These are phyloP conservation scores for Camponotus vicinus DNA, from an alignment of 1,140 invertebrate genomes.

Conservation along the genomic window DNA sequence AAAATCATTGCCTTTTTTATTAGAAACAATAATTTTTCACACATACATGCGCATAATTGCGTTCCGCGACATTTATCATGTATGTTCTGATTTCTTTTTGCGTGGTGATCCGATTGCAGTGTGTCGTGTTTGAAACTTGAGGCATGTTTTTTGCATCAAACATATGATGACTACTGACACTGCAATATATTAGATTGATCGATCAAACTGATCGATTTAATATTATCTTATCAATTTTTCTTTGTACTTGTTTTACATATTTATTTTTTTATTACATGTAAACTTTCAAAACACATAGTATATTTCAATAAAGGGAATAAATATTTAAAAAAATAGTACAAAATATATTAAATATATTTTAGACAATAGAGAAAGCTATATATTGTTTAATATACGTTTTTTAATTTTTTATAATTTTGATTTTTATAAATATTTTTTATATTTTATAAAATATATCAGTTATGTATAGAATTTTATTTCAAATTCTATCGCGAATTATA, in stretches of 20 bases:
- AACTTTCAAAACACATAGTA: constrained; percentile 13
- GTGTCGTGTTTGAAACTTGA: constrained; percentile 27
- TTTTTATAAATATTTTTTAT: not conserved
- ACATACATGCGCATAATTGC: not conserved
- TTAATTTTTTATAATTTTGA: not conserved
- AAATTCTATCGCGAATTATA: constrained; percentile 1
- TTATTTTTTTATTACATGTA: not conserved
- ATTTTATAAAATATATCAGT: not conserved
- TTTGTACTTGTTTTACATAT: not conserved
- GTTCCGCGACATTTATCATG: constrained; percentile 18
- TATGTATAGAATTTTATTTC: not conserved
- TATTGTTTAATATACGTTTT: not conserved
- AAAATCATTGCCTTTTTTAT: not conserved
- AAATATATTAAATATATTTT: not conserved
- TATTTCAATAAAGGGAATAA: not conserved
- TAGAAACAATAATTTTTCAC: constrained; percentile 9
- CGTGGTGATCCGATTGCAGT: not conserved
- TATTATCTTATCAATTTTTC: not conserved
- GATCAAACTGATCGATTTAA: not conserved
- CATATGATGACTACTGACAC: not conserved
- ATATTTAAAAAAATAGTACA: not conserved
- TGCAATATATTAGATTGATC: not conserved
- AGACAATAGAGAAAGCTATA: not conserved
- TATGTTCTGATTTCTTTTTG: constrained; percentile 23
- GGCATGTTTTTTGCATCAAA: constrained; percentile 18